Evolutionary conservation across 1,140 invertebrate genomes (phyloP).

Genomic region (Drosophila gunungcola): DNA sequence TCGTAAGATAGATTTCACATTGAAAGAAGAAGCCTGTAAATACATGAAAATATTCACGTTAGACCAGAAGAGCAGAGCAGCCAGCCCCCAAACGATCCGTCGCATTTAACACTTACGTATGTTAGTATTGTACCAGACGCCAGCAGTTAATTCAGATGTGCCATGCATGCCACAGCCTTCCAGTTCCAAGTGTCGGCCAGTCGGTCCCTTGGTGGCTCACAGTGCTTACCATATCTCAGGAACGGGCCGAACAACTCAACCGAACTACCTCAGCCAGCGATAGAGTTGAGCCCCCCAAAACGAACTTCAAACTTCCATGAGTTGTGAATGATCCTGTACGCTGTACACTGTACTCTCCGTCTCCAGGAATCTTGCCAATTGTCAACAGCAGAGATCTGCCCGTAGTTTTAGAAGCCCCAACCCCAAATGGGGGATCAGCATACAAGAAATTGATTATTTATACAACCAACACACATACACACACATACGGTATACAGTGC

Average conservation of each 20-base stretch:
- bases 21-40: constrained; percentile 53
- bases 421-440: constrained; percentile 8
- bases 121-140: constrained; percentile 39
- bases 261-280: constrained; percentile 69
- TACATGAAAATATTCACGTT: constrained; percentile 27
- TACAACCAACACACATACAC: constrained; percentile 1
- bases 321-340: constrained; percentile 47
- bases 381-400: constrained; percentile 26
- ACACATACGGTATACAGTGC: constrained; percentile 28
- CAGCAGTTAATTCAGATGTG: constrained; percentile 72
- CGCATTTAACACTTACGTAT: constrained; percentile 46
- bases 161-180: constrained; percentile 67
- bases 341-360: neutral
- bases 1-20: constrained; percentile 49
- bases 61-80: constrained; percentile 9
- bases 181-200: constrained; percentile 52
- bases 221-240: constrained; percentile 73
- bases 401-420: constrained; percentile 39
- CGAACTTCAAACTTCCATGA: constrained; percentile 53
- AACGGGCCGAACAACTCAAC: constrained; percentile 56
- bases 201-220: constrained; percentile 42
- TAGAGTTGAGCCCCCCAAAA: constrained; percentile 48
- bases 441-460: constrained; percentile 35
- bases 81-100: constrained; percentile 42
- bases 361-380: constrained; percentile 48